Evolutionary conservation across 1,140 invertebrate genomes (phyloP).

Genomic region (Prorops nasuta): DNA sequence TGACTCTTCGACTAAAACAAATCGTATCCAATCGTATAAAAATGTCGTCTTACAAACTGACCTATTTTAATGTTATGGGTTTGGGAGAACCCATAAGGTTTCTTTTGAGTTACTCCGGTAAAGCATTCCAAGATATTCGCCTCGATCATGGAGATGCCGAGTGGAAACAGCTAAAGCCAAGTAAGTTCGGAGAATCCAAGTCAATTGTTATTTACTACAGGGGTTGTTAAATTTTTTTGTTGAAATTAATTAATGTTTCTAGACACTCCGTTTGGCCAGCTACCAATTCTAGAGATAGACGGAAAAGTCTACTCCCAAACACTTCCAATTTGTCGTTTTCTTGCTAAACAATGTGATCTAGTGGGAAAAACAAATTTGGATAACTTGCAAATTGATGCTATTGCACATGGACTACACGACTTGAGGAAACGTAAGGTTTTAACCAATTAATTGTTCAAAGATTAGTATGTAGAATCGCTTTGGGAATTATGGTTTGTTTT

Average conservation of each 20-base stretch:
- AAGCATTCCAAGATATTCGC: conserved; percentile 62
- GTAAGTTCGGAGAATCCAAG: conserved; percentile 28
- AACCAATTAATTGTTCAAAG: not conserved
- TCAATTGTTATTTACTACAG: not conserved
- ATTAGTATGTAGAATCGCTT: not conserved
- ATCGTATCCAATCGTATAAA: not conserved
- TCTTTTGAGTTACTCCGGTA: conserved; percentile 59
- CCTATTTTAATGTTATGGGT: conserved; percentile 63
- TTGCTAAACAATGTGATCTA: conserved; percentile 39
- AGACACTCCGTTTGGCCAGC: conserved; percentile 41
- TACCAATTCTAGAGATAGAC: conserved; percentile 40
- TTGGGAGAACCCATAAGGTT: conserved; percentile 63
- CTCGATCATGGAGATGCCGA: conserved; percentile 30
- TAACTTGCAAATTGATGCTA: conserved; percentile 32
- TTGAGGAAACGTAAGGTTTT: conserved; percentile 30
- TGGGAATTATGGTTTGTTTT: not conserved
- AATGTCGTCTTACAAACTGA: conserved; percentile 55
- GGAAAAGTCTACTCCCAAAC: conserved; percentile 41
- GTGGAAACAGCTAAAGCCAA: conserved; percentile 48
- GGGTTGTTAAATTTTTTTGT: not conserved
- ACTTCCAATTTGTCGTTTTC: conserved; percentile 37
- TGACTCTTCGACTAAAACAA: no score
- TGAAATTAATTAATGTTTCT: conserved; percentile 8
- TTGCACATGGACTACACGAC: conserved; percentile 37
- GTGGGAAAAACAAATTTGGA: conserved; percentile 34